A percentile compares a stretch with the other conserved stretches of the same genome.
Conservation (phyloP, 1,140 invertebrate genomes). For the Macrocentrus cingulum region DNA sequence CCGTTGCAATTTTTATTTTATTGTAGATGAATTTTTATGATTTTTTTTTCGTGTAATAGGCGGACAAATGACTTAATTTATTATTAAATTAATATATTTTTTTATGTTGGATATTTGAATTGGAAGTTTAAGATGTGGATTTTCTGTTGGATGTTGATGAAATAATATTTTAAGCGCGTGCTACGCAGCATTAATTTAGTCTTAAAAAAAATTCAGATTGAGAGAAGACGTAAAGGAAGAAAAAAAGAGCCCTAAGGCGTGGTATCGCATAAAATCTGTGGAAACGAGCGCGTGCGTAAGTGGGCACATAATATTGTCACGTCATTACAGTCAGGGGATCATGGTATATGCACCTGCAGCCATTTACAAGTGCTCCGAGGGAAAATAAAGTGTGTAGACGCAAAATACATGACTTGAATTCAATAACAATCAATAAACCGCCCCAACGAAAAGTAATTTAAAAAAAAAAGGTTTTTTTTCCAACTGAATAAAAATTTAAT, state of each 20-base stretch:
- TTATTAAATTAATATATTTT: no score
- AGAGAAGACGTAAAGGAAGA: no score
- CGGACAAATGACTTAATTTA: no score
- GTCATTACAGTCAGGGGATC: conserved; percentile 4
- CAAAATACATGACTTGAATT: conserved; percentile 38
- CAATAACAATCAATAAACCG: conserved; percentile 52
- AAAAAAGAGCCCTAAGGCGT: conserved; percentile 33
- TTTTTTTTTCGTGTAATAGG: no score
- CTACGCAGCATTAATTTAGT: no score
- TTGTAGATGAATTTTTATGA: no score
- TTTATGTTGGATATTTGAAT: no score
- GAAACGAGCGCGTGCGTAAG: conserved; percentile 25
- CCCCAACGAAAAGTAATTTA: conserved; percentile 48
- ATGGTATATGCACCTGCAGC: background rate
- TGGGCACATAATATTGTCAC: conserved; percentile 20
- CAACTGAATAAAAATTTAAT: conserved; percentile 36
- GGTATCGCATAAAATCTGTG: conserved; percentile 43
- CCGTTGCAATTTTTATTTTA: no score
- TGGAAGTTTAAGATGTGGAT: no score
- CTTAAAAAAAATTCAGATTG: no score
- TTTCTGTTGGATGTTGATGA: no score
- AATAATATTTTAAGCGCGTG: background rate
- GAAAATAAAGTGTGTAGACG: conserved; percentile 4
- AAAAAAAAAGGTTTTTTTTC: conserved; percentile 33
- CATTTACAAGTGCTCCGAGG: background rate